These are phyloP conservation scores for Xanthorhoe spadicearia DNA, from an alignment of 2,888 invertebrate genomes.

Conservation along the genomic window DNA sequence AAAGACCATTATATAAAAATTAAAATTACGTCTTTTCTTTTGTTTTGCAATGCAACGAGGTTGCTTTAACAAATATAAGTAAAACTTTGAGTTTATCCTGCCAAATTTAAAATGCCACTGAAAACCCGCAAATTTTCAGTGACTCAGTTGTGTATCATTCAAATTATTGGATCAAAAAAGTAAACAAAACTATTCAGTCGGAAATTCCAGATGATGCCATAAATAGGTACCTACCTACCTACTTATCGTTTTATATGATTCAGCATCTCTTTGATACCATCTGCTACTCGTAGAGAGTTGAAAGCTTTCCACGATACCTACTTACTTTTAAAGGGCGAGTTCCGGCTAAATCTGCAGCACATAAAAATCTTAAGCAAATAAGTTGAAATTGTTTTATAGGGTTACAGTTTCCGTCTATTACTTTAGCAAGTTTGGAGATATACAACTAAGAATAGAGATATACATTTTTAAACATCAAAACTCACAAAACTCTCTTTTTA, in stretches of 20 bases:
- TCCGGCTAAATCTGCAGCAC: background rate
- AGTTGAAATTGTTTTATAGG: slow-evolving; percentile 7
- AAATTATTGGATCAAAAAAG: background rate
- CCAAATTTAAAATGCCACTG: background rate
- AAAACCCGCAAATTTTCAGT: slow-evolving; percentile 2
- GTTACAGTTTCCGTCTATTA: slow-evolving; percentile 5
- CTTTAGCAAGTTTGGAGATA: slow-evolving; percentile 2
- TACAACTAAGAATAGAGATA: background rate
- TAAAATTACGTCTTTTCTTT: too few relatives aligned
- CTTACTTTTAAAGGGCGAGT: background rate
- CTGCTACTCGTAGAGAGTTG: background rate
- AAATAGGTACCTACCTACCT: too few relatives aligned
- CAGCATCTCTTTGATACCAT: slow-evolving; percentile 14
- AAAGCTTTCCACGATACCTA: background rate
- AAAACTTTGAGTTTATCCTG: too few relatives aligned
- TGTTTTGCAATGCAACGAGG: too few relatives aligned
- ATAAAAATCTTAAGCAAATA: background rate
- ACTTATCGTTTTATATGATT: slow-evolving; percentile 3
- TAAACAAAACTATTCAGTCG: slow-evolving; percentile 1
- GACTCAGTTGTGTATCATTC: slow-evolving; percentile 7
- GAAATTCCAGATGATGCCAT: slow-evolving; percentile 4
- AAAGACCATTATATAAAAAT: too few relatives aligned
- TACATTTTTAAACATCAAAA: background rate
- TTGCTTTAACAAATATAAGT: too few relatives aligned
- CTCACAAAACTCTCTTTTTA: background rate